Evolutionary conservation across 2,888 invertebrate genomes (phyloP).

Genomic region (Pammene fasciana): DNA sequence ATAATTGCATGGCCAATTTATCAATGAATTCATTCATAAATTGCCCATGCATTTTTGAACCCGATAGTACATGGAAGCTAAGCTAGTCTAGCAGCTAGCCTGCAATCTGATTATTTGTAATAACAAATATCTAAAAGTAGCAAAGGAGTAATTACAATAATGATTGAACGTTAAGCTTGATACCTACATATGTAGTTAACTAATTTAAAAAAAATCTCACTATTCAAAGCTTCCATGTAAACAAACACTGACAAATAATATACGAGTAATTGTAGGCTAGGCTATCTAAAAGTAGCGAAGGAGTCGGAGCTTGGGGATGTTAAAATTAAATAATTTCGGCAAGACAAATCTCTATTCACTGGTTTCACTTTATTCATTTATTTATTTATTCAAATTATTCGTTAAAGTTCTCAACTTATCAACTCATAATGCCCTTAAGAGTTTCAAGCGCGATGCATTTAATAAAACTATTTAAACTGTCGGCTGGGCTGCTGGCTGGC

Average conservation of each 20-base stretch:
- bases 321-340: background rate
- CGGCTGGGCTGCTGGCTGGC: constrained; percentile 33
- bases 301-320: background rate
- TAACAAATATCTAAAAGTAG: no score
- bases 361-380: background rate
- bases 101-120: no score
- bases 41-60: no score
- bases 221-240: background rate
- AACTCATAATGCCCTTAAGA: constrained; percentile 37
- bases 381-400: no score
- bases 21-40: no score
- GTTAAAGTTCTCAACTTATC: constrained; percentile 20
- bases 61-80: no score
- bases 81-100: no score
- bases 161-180: no score
- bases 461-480: constrained; percentile 43
- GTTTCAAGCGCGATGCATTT: constrained; percentile 33
- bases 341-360: background rate
- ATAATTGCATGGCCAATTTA: no score
- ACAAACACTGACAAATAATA: background rate
- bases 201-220: background rate
- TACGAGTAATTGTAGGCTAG: no score
- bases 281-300: background rate
- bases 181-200: background rate
- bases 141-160: background rate